These are phyloP conservation scores for Cheiracanthium punctorium DNA, from an alignment of 2,888 invertebrate genomes.

Conservation along the genomic window DNA sequence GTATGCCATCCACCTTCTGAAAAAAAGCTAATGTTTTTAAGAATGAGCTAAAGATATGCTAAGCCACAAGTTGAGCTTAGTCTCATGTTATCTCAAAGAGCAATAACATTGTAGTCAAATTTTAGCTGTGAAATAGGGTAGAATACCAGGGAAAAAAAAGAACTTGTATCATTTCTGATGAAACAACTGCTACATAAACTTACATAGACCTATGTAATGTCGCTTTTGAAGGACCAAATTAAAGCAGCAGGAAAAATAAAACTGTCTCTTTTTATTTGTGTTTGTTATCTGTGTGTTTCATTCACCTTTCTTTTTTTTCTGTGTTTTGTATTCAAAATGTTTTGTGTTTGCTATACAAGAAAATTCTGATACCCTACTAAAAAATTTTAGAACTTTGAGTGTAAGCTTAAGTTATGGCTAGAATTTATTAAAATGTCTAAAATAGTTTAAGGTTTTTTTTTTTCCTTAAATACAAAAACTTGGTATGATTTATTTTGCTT, in stretches of 20 bases:
- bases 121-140: conserved; percentile 53
- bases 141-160: conserved; percentile 41
- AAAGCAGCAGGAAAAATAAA: conserved; percentile 51
- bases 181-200: conserved; percentile 49
- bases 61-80: conserved; percentile 52
- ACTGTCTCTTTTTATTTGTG: conserved; percentile 17
- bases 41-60: conserved; percentile 54
- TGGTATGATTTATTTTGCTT: too few species aligned
- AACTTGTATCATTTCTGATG: conserved; percentile 57
- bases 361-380: too few species aligned
- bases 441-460: too few species aligned
- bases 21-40: conserved; percentile 46
- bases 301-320: neutral
- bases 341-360: too few species aligned
- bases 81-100: conserved; percentile 47
- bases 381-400: too few species aligned
- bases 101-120: conserved; percentile 63
- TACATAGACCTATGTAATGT: conserved; percentile 65
- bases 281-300: conserved; percentile 15
- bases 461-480: too few species aligned
- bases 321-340: too few species aligned
- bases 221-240: conserved; percentile 69
- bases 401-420: too few species aligned
- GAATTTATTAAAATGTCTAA: too few species aligned
- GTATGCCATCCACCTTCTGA: conserved; percentile 39